Evolutionary conservation across 2,113 vertebrate species (phyloP).

Genomic region (Loxodonta africana): DNA sequence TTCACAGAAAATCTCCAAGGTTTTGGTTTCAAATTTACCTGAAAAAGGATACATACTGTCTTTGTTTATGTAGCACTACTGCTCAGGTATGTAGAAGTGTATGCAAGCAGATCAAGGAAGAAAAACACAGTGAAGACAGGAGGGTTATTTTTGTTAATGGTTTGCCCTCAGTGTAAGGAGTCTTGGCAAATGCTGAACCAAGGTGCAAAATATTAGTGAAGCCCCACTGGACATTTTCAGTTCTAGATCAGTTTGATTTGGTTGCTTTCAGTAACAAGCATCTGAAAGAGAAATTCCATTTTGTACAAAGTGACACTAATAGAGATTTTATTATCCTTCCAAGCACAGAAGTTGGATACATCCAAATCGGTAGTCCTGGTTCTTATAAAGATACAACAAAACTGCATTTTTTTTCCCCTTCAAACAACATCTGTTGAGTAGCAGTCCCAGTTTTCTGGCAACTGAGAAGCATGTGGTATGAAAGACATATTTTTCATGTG

Average conservation of each 20-base stretch:
- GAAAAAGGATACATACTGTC: neutral
- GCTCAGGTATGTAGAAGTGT: neutral
- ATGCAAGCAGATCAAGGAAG: neutral
- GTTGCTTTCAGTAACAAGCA: conserved; percentile 39
- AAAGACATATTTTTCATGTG: conserved; percentile 22
- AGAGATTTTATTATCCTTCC: conserved; percentile 40
- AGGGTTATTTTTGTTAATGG: neutral
- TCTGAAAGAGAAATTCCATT: neutral
- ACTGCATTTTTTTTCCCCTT: neutral
- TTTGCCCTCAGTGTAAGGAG: neutral
- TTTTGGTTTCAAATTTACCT: neutral
- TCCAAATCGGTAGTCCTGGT: conserved; percentile 62
- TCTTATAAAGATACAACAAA: conserved; percentile 31
- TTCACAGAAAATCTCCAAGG: neutral
- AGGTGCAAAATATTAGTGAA: conserved; percentile 50
- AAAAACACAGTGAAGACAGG: conserved; percentile 16
- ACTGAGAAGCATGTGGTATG: neutral
- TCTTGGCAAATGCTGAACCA: conserved; percentile 39
- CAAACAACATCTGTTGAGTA: neutral
- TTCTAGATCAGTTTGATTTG: neutral
- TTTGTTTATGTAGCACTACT: conserved; percentile 28
- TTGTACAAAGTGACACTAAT: neutral
- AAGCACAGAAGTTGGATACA: conserved; percentile 7
- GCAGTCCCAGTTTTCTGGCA: conserved; percentile 18
- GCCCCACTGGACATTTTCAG: conserved; percentile 26